Percentiles rank a stretch among this genome's conserved stretches.
These are phyloP conservation scores for Siniperca knerii DNA, from an alignment of 2,113 vertebrate species.

Conservation along the genomic window DNA sequence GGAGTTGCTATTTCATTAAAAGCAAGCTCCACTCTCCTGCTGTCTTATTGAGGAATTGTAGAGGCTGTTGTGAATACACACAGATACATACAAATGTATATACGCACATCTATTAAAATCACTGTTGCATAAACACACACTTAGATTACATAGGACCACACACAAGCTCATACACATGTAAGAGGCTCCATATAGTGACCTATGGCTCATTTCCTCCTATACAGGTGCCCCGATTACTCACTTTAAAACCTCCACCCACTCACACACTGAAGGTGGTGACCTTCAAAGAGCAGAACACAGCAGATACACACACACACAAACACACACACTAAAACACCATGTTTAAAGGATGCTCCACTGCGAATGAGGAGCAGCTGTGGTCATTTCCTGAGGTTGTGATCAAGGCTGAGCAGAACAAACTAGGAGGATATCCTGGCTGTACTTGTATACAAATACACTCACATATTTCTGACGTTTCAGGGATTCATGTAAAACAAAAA, in stretches of 20 bases:
- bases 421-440: conserved; percentile 73
- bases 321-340: conserved; percentile 22
- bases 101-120: conserved; percentile 29
- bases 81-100: conserved; percentile 1
- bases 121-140: conserved; percentile 29
- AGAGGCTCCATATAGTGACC: conserved; percentile 22
- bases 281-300: conserved; percentile 39
- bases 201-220: conserved; percentile 46
- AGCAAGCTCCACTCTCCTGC: conserved; percentile 5
- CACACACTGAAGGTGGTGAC: conserved; percentile 42
- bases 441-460: conserved; percentile 26
- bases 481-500: conserved; percentile 24
- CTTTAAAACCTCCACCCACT: conserved; percentile 41
- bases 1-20: not conserved
- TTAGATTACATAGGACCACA: conserved; percentile 36
- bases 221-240: conserved; percentile 49
- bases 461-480: conserved; percentile 52
- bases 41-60: not conserved
- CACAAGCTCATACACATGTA: conserved; percentile 16
- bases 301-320: conserved; percentile 3
- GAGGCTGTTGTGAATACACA: conserved; percentile 13
- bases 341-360: conserved; percentile 51
- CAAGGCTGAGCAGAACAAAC: conserved; percentile 43
- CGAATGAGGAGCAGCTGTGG: conserved; percentile 73
- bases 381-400: conserved; percentile 75